Conservation (phyloP, 1,140 invertebrate genomes). For the Zelostemma sp. region DNA sequence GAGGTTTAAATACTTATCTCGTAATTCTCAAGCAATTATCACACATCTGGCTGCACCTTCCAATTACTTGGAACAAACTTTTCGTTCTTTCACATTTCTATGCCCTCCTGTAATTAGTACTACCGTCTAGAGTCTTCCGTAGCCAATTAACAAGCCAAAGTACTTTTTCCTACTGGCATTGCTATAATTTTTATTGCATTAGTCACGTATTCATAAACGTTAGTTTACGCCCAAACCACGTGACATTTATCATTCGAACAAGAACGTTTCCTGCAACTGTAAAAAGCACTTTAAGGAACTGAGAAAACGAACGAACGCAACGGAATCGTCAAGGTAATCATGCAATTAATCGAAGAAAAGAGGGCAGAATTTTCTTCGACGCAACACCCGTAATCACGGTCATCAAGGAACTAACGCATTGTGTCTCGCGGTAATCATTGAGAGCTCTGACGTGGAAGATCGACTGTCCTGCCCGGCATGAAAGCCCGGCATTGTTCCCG, state of each 20-base stretch:
- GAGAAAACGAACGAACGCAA: too few relatives aligned
- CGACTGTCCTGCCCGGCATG: conserved; percentile 8
- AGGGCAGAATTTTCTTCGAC: too few relatives aligned
- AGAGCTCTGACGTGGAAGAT: conserved; percentile 8
- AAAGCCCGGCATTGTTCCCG: conserved; percentile 27
- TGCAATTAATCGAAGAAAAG: too few relatives aligned
- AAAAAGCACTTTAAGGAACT: too few relatives aligned
- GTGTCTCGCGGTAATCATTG: conserved; percentile 21
- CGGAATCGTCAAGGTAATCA: too few relatives aligned
- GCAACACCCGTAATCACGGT: too few relatives aligned
- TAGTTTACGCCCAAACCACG: background rate
- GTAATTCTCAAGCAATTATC: conserved; percentile 2
- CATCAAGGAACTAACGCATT: conserved; percentile 34
- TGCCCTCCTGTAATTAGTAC: background rate
- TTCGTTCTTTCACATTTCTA: background rate
- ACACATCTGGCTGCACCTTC: background rate
- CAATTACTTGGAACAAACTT: background rate
- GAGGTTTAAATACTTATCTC: background rate
- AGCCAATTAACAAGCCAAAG: background rate
- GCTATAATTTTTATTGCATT: background rate
- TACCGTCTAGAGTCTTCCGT: background rate
- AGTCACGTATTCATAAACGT: background rate
- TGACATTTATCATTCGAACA: too few relatives aligned
- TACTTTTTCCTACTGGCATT: background rate
- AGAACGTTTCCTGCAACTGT: too few relatives aligned